Evolutionary conservation across 92 coral and sea anemone species (phyloP).

Genomic region (Micromussa lordhowensis): DNA sequence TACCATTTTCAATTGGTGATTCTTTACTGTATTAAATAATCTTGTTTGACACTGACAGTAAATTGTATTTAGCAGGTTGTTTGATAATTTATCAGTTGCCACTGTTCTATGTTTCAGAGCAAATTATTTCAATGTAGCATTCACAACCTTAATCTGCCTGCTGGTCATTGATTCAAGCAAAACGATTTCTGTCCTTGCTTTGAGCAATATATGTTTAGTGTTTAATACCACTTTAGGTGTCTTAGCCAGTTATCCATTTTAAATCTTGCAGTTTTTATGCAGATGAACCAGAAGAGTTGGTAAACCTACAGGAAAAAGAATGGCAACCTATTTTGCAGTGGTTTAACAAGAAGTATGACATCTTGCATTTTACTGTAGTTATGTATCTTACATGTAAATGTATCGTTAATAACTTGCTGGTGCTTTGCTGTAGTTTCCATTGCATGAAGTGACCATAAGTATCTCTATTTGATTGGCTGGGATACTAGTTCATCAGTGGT

Average conservation of each 20-base stretch:
- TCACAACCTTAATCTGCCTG: not conserved
- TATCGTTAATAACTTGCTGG: too few species aligned
- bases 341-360: slow-evolving; percentile 80
- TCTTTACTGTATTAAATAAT: not conserved
- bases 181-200: not conserved
- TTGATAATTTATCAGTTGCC: not conserved
- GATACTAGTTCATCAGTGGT: too few species aligned
- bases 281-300: slow-evolving; percentile 87
- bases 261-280: slow-evolving; percentile 76
- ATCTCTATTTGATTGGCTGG: too few species aligned
- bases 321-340: slow-evolving; percentile 90
- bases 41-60: too few species aligned
- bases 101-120: too few species aligned
- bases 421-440: too few species aligned
- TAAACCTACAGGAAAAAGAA: slow-evolving; percentile 78
- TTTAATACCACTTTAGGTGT: too few species aligned
- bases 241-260: not conserved
- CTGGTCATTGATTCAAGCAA: not conserved
- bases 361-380: not conserved
- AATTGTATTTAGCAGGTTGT: too few species aligned
- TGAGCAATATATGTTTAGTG: not conserved
- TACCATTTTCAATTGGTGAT: not conserved
- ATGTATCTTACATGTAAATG: too few species aligned
- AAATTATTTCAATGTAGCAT: too few species aligned
- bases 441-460: too few species aligned